Evolutionary conservation across 2,797 vertebrate genomes (phyloP).

Genomic region (Allenopithecus nigroviridis): DNA sequence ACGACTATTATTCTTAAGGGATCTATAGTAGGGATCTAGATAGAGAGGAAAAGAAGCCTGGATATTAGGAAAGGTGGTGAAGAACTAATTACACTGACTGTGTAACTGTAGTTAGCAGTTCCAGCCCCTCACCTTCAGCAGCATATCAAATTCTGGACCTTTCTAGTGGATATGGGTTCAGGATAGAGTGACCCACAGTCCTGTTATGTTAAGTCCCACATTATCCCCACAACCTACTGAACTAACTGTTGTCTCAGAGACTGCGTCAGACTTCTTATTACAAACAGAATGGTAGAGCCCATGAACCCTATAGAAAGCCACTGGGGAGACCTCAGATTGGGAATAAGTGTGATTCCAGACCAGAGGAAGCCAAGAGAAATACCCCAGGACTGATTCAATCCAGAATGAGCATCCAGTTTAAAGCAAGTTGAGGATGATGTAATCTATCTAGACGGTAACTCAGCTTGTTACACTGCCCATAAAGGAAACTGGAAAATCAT

Average conservation of each 20-base stretch:
- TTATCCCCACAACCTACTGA: neutral
- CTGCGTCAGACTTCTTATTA: neutral
- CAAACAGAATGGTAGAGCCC: neutral
- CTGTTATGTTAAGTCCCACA: neutral
- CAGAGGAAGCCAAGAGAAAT: neutral
- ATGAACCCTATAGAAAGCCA: neutral
- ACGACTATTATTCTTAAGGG: neutral
- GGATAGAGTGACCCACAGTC: neutral
- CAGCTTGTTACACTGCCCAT: neutral
- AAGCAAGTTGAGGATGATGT: neutral
- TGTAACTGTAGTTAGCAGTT: neutral
- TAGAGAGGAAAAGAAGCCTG: neutral
- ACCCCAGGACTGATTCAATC: neutral
- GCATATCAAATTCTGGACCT: neutral
- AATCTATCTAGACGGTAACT: neutral
- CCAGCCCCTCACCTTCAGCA: neutral
- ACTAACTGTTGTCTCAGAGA: neutral
- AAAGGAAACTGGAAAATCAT: neutral
- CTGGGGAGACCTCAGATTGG: neutral
- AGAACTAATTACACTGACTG: neutral
- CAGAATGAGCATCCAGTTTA: neutral
- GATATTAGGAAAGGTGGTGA: neutral
- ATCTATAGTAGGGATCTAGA: neutral
- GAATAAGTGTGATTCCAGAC: neutral
- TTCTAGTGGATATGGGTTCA: neutral